Evolutionary conservation across 2,888 invertebrate species (phyloP).

Genomic region (Eupithecia insigniata): DNA sequence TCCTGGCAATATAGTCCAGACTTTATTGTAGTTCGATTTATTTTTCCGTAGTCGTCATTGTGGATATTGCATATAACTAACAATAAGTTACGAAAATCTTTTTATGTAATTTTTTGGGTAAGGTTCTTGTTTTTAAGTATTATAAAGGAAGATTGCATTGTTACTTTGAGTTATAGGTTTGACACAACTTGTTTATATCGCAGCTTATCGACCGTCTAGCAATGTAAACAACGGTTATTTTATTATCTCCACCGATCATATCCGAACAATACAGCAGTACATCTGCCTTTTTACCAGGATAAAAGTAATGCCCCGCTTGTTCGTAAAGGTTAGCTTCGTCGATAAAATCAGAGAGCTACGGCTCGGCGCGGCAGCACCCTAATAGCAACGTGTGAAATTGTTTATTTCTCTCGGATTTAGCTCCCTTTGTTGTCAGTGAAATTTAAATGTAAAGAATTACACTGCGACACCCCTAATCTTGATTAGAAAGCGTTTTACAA

Average conservation of each 20-base stretch:
- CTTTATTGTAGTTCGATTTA: not conserved
- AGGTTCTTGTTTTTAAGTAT: not conserved
- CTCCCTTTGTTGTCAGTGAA: constrained; percentile 67
- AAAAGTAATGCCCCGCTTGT: constrained; percentile 48
- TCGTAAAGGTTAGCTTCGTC: constrained; percentile 54
- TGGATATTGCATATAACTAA: not conserved
- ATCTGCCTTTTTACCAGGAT: constrained; percentile 38
- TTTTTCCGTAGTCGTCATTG: not conserved
- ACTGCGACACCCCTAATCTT: constrained; percentile 78
- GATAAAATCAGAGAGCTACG: constrained; percentile 63
- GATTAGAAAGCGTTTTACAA: constrained; percentile 75
- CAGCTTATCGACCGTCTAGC: not conserved
- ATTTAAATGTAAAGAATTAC: constrained; percentile 78
- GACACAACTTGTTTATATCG: constrained; percentile 14
- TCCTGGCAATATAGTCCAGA: not conserved
- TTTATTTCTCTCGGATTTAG: constrained; percentile 70
- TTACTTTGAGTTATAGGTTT: constrained; percentile 1
- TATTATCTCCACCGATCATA: constrained; percentile 18
- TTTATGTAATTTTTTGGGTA: not conserved
- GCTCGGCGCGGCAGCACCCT: constrained; percentile 48
- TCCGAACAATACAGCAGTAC: constrained; percentile 21
- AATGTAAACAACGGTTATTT: not conserved
- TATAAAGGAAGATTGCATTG: not conserved
- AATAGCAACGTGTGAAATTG: constrained; percentile 71
- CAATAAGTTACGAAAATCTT: no score